These are phyloP conservation scores for Emys orbicularis DNA, from an alignment of 2,797 vertebrate genomes.

Conservation along the genomic window DNA sequence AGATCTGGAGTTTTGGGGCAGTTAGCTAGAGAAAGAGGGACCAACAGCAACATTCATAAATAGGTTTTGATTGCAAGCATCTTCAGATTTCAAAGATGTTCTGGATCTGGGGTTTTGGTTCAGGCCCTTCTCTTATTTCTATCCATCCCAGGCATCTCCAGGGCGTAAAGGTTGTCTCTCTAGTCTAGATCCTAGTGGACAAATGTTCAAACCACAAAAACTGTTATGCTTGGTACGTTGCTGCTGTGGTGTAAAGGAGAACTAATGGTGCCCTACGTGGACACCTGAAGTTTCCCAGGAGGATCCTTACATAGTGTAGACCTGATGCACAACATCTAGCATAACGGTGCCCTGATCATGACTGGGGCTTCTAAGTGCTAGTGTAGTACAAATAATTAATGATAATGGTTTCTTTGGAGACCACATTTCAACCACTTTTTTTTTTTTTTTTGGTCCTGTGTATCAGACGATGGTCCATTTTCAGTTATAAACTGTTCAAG, in stretches of 20 bases:
- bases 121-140: not conserved
- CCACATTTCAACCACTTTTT: not conserved
- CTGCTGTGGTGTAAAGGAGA: not conserved
- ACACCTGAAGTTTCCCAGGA: not conserved
- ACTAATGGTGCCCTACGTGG: not conserved
- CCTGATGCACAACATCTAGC: not conserved
- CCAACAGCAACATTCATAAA: not conserved
- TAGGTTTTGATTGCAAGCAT: not conserved
- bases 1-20: not conserved
- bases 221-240: not conserved
- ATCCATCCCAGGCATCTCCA: not conserved
- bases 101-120: not conserved
- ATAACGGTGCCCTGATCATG: not conserved
- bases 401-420: not conserved
- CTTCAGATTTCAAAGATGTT: not conserved
- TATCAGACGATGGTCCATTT: not conserved
- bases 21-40: not conserved
- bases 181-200: not conserved
- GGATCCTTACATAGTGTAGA: not conserved
- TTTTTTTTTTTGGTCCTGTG: not conserved
- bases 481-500: not conserved
- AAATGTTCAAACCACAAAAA: not conserved
- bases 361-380: not conserved
- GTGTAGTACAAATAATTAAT: not conserved
- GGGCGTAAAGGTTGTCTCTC: not conserved